Conservation (phyloP, 2,888 invertebrate species). For the Apocheima hispidaria region DNA sequence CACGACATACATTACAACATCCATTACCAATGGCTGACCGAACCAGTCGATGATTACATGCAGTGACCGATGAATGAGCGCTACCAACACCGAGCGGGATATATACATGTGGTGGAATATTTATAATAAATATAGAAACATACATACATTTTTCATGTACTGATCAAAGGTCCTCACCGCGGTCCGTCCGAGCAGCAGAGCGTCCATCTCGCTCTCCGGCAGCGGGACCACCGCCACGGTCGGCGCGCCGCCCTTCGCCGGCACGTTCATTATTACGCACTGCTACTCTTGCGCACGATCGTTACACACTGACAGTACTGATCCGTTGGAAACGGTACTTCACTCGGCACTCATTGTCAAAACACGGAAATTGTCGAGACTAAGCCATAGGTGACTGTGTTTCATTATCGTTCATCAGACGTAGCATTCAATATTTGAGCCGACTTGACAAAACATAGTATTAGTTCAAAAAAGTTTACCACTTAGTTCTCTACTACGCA, state of each 20-base stretch:
- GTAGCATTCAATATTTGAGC: too few relatives aligned
- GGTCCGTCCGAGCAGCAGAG: conserved; percentile 90
- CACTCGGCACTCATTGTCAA: too few relatives aligned
- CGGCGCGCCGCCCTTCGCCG: conserved; percentile 79
- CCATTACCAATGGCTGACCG: too few relatives aligned
- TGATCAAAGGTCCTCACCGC: conserved; percentile 90
- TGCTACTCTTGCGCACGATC: not conserved
- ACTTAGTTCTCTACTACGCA: not conserved
- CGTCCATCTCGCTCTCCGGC: conserved; percentile 93
- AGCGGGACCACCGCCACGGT: conserved; percentile 87
- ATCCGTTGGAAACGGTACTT: not conserved
- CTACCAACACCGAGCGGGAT: not conserved
- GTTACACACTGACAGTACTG: not conserved
- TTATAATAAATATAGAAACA: conserved; percentile 38
- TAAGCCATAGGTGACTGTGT: too few relatives aligned
- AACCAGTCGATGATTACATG: not conserved
- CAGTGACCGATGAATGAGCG: not conserved
- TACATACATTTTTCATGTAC: conserved; percentile 86
- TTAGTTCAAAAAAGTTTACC: not conserved
- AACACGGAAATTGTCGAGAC: too few relatives aligned
- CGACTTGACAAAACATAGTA: too few relatives aligned
- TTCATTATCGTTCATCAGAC: too few relatives aligned
- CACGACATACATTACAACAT: too few relatives aligned
- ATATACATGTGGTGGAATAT: not conserved
- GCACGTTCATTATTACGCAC: conserved; percentile 65